These are phyloP conservation scores for Lasiurus cinereus DNA, from an alignment of 2,113 vertebrate species.

Conservation along the genomic window DNA sequence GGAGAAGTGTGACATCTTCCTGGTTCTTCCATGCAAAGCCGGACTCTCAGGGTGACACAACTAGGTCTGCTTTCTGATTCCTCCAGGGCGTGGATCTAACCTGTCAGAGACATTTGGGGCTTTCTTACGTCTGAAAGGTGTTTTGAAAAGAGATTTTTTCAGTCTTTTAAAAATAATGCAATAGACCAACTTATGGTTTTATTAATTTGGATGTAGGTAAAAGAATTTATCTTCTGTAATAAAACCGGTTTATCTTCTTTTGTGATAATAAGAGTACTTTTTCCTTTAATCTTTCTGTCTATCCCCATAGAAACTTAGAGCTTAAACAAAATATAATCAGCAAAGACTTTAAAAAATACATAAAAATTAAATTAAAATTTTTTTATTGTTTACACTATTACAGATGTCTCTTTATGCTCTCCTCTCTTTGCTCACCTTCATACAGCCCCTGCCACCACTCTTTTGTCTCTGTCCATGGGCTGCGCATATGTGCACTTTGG, in stretches of 20 bases:
- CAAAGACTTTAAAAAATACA: not conserved
- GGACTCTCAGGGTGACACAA: not conserved
- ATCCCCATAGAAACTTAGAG: not conserved
- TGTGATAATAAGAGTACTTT: not conserved
- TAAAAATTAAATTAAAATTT: not conserved
- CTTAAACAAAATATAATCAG: not conserved
- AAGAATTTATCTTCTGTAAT: not conserved
- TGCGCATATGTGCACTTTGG: not conserved
- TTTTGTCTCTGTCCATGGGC: not conserved
- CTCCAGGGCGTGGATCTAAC: no score
- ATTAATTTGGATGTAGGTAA: constrained; percentile 5
- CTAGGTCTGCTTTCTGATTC: not conserved
- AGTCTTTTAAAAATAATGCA: constrained; percentile 23
- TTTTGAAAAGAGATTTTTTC: not conserved
- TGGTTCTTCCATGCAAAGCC: not conserved
- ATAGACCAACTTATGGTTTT: not conserved
- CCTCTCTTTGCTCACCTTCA: not conserved
- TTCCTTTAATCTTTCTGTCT: constrained; percentile 24
- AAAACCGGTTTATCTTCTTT: constrained; percentile 46
- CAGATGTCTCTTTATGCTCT: not conserved
- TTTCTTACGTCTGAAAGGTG: not conserved
- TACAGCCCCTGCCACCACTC: not conserved
- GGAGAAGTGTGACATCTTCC: not conserved
- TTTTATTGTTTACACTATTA: not conserved
- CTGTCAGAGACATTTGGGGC: not conserved